Base-by-base conservation (phyloP, 2,797 vertebrate genomes). In the Pygocentrus nattereri region DNA sequence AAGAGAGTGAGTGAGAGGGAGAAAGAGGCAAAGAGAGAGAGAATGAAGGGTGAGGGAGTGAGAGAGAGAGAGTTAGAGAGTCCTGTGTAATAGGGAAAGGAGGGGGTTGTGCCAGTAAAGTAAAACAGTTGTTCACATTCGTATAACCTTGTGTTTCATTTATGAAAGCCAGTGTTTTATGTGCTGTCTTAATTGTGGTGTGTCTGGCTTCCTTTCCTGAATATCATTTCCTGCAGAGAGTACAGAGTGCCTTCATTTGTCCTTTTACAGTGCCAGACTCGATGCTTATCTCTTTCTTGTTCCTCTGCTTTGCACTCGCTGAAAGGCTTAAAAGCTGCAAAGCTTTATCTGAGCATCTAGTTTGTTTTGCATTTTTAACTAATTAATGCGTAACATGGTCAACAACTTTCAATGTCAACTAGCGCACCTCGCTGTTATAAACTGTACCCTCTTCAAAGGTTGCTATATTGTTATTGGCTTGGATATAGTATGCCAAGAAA, bases 111-210 rank as follows among this genome's bases (percentile, higher is more conserved):
- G 74, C 49, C 54, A 31, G 64, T 68, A 77, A 84, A 82, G 82
- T 81, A 76, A 87, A 83, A 76, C 75, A 67, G 38, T 68, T 47
- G 69, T 81, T 79, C 78, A 85, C 83, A 82, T 79, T 88, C 56
- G 38, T 80, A 59, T 84, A 86, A 87, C 78, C 83, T 88, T 82
- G 79, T 34, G 59, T 77, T 83, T 85, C 73, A 78, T 81, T 84
- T 81, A 74, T 76, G 64, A 80, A 76, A 81, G 50, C 73, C 31
- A 47, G 82, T 76, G 77, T 79, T 88, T 86, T 82, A 84, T 88
- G 76, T 79, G 70, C 78, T 80, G 65, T 81, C 82, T 83, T 83
- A 83, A 88, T 84, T 79, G 82, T 85, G 56, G 71, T 44, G 49
- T 70, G 82, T 62, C 82, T 80, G 78, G 56, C 76, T 81, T 81